Base-by-base conservation (phyloP, 2,113 vertebrate species). In the Podiceps cristatus region DNA sequence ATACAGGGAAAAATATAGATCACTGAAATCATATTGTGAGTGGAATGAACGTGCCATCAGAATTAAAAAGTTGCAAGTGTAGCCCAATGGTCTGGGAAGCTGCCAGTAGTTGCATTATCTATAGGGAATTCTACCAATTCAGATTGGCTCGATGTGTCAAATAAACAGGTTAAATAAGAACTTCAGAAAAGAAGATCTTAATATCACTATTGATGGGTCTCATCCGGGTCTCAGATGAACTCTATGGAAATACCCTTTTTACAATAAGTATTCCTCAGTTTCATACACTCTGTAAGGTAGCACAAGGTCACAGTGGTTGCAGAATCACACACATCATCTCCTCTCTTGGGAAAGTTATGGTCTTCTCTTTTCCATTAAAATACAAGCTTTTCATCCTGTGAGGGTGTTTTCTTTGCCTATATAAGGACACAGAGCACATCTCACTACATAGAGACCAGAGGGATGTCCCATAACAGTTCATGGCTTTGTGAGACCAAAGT, bases 321-420 rank as follows among this genome's bases (percentile, higher is more conserved):
- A 68, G 40, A 47, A 2, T 49, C 28, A 20, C 22, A 25, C 5
- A 4, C 4, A 2, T 29, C 13, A 14, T 59, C n/a, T 27, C 64
- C n/a, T 60, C 5, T 23, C 45, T 42, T 77, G 86, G 55, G 33
- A 35, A 69, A 9, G 12, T 81, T 25, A 13, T 23, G 15, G 2
- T 44, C 49, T 53, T 88, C 47, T 31, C 35, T 58, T 66, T 71
- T 50, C 31, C 19, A 17, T 0, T 59, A 10, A 37, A 69, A 55
- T n/a, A 37, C 25, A 62, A 40, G 4, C 2, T 13, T 68, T 60
- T 56, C 16, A 22, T 28, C 45, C 62, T 19, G 4, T 14, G 2
- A 45, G 19, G 27, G 7, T 0, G 24, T 53, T 25, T 42, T n/a
- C 8, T 37, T 67, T 62, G 6, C 5, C 16, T 6, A 0, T 11